A percentile compares a stretch with the other conserved stretches of the same genome.
Evolutionary conservation across 1,140 invertebrate genomes (phyloP).

Genomic region (Himalopsyche phryganea): DNA sequence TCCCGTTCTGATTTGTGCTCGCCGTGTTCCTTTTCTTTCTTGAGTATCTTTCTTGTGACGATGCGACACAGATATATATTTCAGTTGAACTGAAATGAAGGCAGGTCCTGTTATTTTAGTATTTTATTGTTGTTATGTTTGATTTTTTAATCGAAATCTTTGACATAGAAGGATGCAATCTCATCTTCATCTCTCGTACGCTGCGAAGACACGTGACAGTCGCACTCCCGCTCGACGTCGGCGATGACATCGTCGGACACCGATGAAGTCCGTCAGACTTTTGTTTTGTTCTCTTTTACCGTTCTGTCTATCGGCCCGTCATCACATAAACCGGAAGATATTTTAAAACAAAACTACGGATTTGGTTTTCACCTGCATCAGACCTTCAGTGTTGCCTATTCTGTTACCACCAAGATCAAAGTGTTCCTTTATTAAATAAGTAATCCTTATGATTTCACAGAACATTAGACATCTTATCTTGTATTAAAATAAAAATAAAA

Average conservation of each 20-base stretch:
- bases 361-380: background rate
- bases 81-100: slow-evolving; percentile 35
- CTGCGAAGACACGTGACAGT: too few species aligned
- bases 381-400: slow-evolving; percentile 21
- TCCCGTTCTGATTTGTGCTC: slow-evolving; percentile 27
- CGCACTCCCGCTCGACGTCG: background rate
- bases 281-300: too few species aligned
- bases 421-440: slow-evolving; percentile 34
- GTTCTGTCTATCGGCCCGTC: too few species aligned
- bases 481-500: slow-evolving; percentile 4
- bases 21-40: slow-evolving; percentile 29
- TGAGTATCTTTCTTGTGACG: slow-evolving; percentile 10
- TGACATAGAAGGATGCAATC: slow-evolving; percentile 31
- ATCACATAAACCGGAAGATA: too few species aligned
- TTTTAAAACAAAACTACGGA: too few species aligned
- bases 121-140: slow-evolving; percentile 20
- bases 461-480: slow-evolving; percentile 21
- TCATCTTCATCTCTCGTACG: background rate
- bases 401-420: slow-evolving; percentile 33
- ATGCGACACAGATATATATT: slow-evolving; percentile 20
- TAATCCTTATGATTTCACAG: slow-evolving; percentile 25
- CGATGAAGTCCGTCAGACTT: background rate
- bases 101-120: slow-evolving; percentile 33
- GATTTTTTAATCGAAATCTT: slow-evolving; percentile 13
- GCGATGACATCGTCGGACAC: background rate